phyloP scores from a whole-genome alignment of 2,797 vertebrate species.

The Neomorphus geoffroyi region DNA sequence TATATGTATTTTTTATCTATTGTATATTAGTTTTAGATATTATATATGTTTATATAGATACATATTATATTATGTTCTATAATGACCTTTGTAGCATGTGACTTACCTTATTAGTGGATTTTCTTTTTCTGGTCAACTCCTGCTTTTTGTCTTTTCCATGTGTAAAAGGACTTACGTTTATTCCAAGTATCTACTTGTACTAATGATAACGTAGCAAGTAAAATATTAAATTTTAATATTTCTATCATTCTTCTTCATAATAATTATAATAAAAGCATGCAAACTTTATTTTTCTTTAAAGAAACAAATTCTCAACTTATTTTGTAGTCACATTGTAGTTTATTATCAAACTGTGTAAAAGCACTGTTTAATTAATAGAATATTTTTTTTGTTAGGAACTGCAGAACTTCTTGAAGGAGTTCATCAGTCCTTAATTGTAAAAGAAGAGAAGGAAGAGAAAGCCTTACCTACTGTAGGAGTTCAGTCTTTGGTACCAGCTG shows the following conservation, averaged over 20 bases:
- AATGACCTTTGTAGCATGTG: neutral
- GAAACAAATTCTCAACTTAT: neutral
- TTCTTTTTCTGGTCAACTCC: neutral
- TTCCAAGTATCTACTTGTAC: neutral
- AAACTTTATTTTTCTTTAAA: neutral
- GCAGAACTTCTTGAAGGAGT: constrained; percentile 56
- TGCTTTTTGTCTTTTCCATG: neutral
- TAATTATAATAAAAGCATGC: neutral
- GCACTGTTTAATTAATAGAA: neutral
- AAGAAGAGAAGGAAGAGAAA: constrained; percentile 49
- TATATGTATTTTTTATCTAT: neutral
- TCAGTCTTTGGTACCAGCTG: constrained; percentile 1
- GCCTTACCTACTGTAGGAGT: neutral
- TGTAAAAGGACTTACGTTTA: neutral
- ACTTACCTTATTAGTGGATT: neutral
- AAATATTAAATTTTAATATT: neutral
- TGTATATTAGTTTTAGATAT: too few relatives aligned
- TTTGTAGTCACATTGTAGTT: neutral
- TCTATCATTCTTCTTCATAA: neutral
- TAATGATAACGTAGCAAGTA: neutral
- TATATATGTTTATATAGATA: too few relatives aligned
- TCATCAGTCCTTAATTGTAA: neutral
- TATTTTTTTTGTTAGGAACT: constrained; percentile 11
- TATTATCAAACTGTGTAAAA: neutral
- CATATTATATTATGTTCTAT: neutral